Evolutionary conservation across 2,113 vertebrate genomes (phyloP).

Genomic region (Chamaea fasciata): DNA sequence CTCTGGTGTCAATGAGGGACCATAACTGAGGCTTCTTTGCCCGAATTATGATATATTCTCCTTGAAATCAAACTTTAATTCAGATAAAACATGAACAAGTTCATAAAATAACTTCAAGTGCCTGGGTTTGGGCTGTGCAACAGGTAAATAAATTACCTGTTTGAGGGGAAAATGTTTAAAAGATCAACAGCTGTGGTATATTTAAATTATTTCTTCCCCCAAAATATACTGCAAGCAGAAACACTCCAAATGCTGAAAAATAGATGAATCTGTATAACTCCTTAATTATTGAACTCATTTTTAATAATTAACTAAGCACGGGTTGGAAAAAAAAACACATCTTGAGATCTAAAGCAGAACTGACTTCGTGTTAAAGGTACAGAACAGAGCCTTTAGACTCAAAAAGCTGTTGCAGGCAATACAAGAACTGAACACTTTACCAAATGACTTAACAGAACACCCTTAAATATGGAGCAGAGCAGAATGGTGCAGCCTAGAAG

Average conservation of each 20-base stretch:
- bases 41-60: not conserved
- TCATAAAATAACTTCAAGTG: not conserved
- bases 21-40: not conserved
- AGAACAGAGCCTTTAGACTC: not conserved
- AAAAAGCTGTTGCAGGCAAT: not conserved
- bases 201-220: not conserved
- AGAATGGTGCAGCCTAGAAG: not conserved
- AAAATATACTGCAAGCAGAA: not conserved
- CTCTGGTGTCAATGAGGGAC: not conserved
- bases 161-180: not conserved
- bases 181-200: not conserved
- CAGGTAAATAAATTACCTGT: not conserved
- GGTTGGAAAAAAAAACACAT: not conserved
- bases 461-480: not conserved
- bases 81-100: not conserved
- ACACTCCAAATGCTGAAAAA: slow-evolving; percentile 51
- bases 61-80: not conserved
- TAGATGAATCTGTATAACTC: slow-evolving; percentile 29
- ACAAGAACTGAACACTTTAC: not conserved
- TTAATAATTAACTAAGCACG: slow-evolving; percentile 47
- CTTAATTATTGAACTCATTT: slow-evolving; percentile 55
- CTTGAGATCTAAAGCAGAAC: slow-evolving; percentile 20
- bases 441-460: not conserved
- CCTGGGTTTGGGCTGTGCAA: not conserved
- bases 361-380: not conserved